phyloP scores from a whole-genome alignment of 2,888 invertebrate species.

The Elysia crispata region DNA sequence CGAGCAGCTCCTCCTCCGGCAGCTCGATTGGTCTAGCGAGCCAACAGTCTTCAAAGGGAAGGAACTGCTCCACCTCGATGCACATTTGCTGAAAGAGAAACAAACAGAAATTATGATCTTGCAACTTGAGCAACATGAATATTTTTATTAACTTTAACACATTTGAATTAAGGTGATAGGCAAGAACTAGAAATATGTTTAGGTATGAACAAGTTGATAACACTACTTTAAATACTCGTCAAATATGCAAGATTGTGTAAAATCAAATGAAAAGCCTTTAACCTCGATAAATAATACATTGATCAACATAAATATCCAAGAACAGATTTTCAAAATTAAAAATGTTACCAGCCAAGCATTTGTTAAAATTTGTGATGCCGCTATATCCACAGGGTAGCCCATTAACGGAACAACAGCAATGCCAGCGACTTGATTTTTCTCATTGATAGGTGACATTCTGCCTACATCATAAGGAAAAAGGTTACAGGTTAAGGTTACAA shows the following conservation, averaged over 20 bases:
- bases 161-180: no score
- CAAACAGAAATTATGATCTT: slow-evolving; percentile 6
- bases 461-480: not conserved
- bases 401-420: slow-evolving; percentile 83
- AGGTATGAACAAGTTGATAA: no score
- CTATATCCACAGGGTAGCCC: slow-evolving; percentile 78
- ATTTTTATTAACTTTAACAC: no score
- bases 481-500: not conserved
- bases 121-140: not conserved
- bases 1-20: slow-evolving; percentile 77
- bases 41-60: slow-evolving; percentile 65
- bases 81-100: slow-evolving; percentile 73
- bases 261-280: no score
- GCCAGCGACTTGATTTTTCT: slow-evolving; percentile 79
- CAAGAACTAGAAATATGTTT: no score
- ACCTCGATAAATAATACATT: no score
- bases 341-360: slow-evolving; percentile 84
- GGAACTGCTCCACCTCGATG: slow-evolving; percentile 67
- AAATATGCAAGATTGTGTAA: no score
- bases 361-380: slow-evolving; percentile 83
- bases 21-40: slow-evolving; percentile 79
- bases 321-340: no score
- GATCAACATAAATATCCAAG: no score
- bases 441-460: slow-evolving; percentile 52
- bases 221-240: no score